Percentiles rank a stretch among this genome's conserved stretches.
Evolutionary conservation across 2,888 invertebrate species (phyloP).

Genomic region (Bugula neritina): DNA sequence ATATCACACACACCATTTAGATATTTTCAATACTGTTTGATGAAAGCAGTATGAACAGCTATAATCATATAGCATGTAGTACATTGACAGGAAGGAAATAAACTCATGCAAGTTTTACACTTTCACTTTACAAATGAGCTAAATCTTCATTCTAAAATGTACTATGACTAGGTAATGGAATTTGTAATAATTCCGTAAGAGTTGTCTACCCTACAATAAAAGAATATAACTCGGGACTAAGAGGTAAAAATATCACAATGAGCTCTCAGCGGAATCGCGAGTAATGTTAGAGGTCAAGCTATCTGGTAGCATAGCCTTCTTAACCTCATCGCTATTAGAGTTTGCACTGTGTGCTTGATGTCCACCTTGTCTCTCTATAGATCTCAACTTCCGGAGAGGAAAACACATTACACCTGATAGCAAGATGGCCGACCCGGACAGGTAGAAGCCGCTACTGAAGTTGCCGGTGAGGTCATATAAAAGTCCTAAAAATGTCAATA

Average conservation of each 20-base stretch:
- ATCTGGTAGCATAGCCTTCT: not conserved
- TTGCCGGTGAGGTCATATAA: conserved; percentile 33
- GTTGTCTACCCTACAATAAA: too few relatives aligned
- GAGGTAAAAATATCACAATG: conserved; percentile 13
- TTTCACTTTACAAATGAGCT: too few relatives aligned
- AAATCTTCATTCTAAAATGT: too few relatives aligned
- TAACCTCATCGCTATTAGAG: not conserved
- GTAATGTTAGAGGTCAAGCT: not conserved
- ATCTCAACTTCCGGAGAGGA: conserved; percentile 34
- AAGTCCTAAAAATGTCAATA: conserved; percentile 31
- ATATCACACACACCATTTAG: too few relatives aligned
- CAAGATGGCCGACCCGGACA: conserved; percentile 36
- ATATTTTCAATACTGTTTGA: too few relatives aligned
- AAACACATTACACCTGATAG: conserved; percentile 37
- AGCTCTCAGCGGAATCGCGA: conserved; percentile 9
- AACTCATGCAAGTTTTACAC: too few relatives aligned
- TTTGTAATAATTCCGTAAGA: too few relatives aligned
- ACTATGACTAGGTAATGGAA: too few relatives aligned
- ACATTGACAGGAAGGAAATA: too few relatives aligned
- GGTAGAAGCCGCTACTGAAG: conserved; percentile 36
- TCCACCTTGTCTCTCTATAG: conserved; percentile 30
- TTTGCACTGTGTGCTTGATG: not conserved
- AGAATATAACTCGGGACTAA: too few relatives aligned
- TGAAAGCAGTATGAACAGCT: too few relatives aligned
- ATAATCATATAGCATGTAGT: too few relatives aligned